Base-by-base conservation (phyloP, 2,888 invertebrate species). In the Vesta saturnalis region DNA sequence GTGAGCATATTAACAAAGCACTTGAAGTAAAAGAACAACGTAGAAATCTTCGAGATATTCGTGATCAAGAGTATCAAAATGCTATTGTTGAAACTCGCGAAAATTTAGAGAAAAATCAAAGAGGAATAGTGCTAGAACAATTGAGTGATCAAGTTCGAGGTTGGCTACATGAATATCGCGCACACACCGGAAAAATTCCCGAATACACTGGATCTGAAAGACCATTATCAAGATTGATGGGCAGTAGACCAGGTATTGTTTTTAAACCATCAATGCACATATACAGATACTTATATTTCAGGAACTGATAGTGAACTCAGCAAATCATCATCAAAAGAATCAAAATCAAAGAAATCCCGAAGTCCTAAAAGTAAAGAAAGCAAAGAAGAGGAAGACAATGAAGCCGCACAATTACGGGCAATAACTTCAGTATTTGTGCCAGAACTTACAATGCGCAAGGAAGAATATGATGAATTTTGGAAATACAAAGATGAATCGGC, bases 121-220 rank as follows among this genome's bases (percentile, higher is more conserved):
- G 91, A 12, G 89, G 89, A 0, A 88, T 89, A 71, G 91, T 97
- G 79, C 92, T 92, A 79, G 97, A 97, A 79, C 92, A 93, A 74
- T 92, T 97, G 77, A 90, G 92, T 72, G 93, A 93, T 78, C 95
- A 97, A 85, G 89, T 97, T 19, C 87, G 96, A 69, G 89, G 90
- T 68, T 97, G 96, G 96, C 90, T 96, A 70, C 89, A 91, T 73
- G 93, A 93, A 74, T 94, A 92, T 80, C 92, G 92, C 82, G 89
- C 92, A 43, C 90, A 92, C 77, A 93, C 94, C 3, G 94, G 93
- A 21, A 93, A 92, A 79, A 91, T 97, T 78, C 97, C 98, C 0
- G 96, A 97, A 74, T 91, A 95, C 77, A 97, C 97, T 0, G 92
- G 94, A 1, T 95, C 93, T 72, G 97, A 97, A 78, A 91, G 93